Evolutionary conservation across 1,140 invertebrate species (phyloP).

Genomic region (Nixonia krombeini): DNA sequence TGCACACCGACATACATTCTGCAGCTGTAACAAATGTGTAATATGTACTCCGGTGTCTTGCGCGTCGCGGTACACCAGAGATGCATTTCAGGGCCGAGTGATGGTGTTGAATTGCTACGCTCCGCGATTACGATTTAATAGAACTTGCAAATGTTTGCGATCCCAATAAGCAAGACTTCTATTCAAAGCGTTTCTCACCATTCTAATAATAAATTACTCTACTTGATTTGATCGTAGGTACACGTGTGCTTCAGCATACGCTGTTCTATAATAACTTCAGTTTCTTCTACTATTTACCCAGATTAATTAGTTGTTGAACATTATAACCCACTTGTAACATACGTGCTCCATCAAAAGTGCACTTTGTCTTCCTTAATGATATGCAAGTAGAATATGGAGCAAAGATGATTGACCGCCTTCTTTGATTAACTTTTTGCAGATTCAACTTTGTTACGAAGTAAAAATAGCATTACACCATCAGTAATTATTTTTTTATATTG

Average conservation of each 20-base stretch:
- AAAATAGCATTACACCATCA: no score
- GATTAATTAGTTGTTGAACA: no score
- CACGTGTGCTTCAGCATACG: constrained; percentile 9
- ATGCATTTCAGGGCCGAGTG: constrained; percentile 52
- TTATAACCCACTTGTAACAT: no score
- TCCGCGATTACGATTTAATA: constrained; percentile 42
- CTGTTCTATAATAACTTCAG: background rate
- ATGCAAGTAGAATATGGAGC: no score
- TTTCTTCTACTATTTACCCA: constrained; percentile 14
- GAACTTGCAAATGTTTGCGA: constrained; percentile 25
- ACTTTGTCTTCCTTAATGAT: no score
- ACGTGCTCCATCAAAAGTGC: no score
- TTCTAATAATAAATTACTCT: constrained; percentile 34
- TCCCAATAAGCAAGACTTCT: constrained; percentile 4
- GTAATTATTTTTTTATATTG: no score
- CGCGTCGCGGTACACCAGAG: constrained; percentile 25
- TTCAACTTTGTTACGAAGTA: no score
- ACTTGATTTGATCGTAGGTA: constrained; percentile 26
- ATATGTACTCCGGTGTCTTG: constrained; percentile 6
- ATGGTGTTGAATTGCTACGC: no score
- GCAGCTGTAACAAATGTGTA: background rate
- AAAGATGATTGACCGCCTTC: no score
- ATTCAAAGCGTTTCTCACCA: constrained; percentile 5
- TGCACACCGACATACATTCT: background rate
- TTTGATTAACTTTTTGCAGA: no score